Base-by-base conservation (phyloP, 2,797 vertebrate species). In the Rhinophrynus dorsalis region DNA sequence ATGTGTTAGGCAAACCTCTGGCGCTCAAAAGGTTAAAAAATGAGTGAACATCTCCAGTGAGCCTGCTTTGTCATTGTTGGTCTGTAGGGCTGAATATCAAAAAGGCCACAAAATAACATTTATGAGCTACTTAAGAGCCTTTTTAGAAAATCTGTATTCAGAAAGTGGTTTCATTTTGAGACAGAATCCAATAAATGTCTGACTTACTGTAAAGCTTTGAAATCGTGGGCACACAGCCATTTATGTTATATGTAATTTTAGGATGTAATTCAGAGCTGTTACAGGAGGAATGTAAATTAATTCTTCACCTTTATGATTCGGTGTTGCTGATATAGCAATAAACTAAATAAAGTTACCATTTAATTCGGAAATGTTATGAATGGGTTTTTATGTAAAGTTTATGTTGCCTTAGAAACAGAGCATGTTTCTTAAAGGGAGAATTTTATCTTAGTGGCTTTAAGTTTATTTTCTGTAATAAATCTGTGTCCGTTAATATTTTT, bases 141-240 rank as follows among this genome's bases (percentile, higher is more conserved):
- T 9, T n/a, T 69, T 63, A 15, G 64, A 52, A 44, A 76, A 73
- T 57, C 13, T 67, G 2, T 18, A 32, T 75, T 74, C 50, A 18
- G 1, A 1, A 35, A 52, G 51, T 55, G 51, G 1, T 6, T 18
- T 20, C 17, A 6, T 10, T 12, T 72, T 68, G n/a, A 67, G 63
- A 75, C 44, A n/a, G 24, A 51, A 67, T 57, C 38, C 33, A 1
- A 2, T 20, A 40, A 66, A 21, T 59, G 8, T 42, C 59, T 57
- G 24, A 63, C 24, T 78, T 26, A n/a, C 23, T 77, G 40, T 47
- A 52, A 64, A 60, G 37, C 40, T 48, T 9, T 42, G 12, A 29
- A 68, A 37, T 0, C 0, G 0, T 37, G 35, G 2, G 23, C 0
- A 0, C 26, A 2, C 11, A 7, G 2, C 12, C 3, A 1, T 63